Evolutionary conservation across 2,113 vertebrate genomes (phyloP).

Genomic region (Petaurus breviceps): DNA sequence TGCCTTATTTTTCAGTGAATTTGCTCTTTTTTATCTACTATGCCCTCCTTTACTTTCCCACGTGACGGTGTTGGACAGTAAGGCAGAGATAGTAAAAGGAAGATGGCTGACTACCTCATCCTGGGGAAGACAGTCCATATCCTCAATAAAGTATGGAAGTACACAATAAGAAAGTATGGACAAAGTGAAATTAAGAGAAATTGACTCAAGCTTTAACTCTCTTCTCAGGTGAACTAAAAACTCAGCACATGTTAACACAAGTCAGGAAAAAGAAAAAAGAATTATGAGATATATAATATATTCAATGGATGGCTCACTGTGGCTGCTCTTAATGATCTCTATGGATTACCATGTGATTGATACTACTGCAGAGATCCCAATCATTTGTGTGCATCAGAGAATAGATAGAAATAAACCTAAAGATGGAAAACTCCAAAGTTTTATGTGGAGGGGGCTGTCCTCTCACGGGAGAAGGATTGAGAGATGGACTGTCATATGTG

Average conservation of each 20-base stretch:
- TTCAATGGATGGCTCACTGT: not conserved
- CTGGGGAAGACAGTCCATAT: not conserved
- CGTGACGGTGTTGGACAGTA: not conserved
- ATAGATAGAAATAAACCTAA: not conserved
- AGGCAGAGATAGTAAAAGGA: not conserved
- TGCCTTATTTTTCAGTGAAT: fast-evolving
- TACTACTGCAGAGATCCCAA: not conserved
- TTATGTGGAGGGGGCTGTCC: not conserved
- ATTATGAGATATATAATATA: not conserved
- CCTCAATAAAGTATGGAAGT: not conserved
- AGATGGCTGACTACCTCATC: not conserved
- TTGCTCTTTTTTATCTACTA: not conserved
- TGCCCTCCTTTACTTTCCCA: not conserved
- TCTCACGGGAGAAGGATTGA: not conserved
- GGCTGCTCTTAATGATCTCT: not conserved
- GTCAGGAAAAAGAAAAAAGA: not conserved
- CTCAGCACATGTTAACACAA: not conserved
- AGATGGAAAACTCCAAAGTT: too few species aligned
- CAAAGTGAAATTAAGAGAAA: not conserved
- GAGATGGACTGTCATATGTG: not conserved
- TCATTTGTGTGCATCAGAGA: not conserved
- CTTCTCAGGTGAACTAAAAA: not conserved
- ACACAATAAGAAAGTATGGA: not conserved
- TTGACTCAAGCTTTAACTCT: not conserved
- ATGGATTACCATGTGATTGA: not conserved